These are phyloP conservation scores for Festucalex cinctus DNA, from an alignment of 2,113 vertebrate genomes.

Conservation along the genomic window DNA sequence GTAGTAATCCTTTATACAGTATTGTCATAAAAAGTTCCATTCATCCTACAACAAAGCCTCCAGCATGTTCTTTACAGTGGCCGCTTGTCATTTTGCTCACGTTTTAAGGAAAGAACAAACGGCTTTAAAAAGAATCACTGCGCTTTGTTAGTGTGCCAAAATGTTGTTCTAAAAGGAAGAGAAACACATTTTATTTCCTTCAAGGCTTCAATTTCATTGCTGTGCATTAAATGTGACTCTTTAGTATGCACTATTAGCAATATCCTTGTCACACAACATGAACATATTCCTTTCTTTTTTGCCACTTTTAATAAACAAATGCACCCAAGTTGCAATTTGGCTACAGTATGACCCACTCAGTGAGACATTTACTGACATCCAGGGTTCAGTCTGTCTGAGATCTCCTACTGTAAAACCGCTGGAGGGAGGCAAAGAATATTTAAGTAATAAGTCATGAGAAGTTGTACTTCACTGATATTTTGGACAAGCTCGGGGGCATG, in stretches of 20 bases:
- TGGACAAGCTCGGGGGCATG: constrained; percentile 39
- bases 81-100: constrained; percentile 32
- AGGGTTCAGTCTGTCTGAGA: constrained; percentile 38
- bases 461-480: constrained; percentile 48
- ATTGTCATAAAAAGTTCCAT: constrained; percentile 49
- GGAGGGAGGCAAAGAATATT: constrained; percentile 51
- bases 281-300: neutral
- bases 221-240: neutral
- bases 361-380: constrained; percentile 41
- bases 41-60: constrained; percentile 44
- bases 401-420: constrained; percentile 43
- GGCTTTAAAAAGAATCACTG: constrained; percentile 14
- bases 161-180: constrained; percentile 10
- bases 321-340: constrained; percentile 27
- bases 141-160: constrained; percentile 16
- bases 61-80: constrained; percentile 27
- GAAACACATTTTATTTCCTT: constrained; percentile 22
- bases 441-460: constrained; percentile 48
- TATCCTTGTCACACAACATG: neutral
- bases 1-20: constrained; percentile 38
- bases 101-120: constrained; percentile 21
- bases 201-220: constrained; percentile 19
- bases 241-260: neutral
- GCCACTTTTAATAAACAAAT: neutral
- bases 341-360: constrained; percentile 40